Evolutionary conservation across 2,888 invertebrate species (phyloP), one percentile per base, ranked within the genome.

Genomic region (Gymnoscelis rufifasciata): DNA sequence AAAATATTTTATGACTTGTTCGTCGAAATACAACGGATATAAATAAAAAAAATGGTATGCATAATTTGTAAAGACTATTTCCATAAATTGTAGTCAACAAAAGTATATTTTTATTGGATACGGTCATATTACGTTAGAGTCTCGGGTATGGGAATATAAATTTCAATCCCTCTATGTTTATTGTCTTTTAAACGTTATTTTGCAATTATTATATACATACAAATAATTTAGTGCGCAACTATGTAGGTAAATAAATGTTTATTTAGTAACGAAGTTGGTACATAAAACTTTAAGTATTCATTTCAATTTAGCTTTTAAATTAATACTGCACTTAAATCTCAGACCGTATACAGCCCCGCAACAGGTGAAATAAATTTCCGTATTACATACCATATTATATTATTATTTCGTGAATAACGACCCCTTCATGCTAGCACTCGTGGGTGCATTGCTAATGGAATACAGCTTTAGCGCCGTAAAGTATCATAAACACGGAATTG

Each of bases 321-420:
- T 59, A 65, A 62, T 57, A 51, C 56, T 56, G 53, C 62, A 59
- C 48, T 55, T 66, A 56, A 51, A 65, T 63, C 58, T 61, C 51
- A 45, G 52, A 45, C 47, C 29, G 40, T 51, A 51, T 59, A 47
- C 54, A 43, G 59, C 62, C 58, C 59, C 41, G 52, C 59, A 62
- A 62, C 60, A 68, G 60, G 57, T 66, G 50, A 62, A 60, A 65
- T 64, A 61, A 58, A 65, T 63, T 57, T 57, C 55, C 50, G 47
- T 60, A 56, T n/a, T n/a, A n/a, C n/a, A n/a, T 53, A 43, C 53
- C 52, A 56, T 54, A 53, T 64, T 54, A 53, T 64, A 64, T 63
- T 47, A 58, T 63, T 58, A 56, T n/a, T n/a, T n/a, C n/a, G n/a
- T 50, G 54, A 69, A 60, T 64, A 59, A 70, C 57, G 62, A 54